Evolutionary conservation across 2,797 vertebrate species (phyloP).

Genomic region (Enteromius treurensis): DNA sequence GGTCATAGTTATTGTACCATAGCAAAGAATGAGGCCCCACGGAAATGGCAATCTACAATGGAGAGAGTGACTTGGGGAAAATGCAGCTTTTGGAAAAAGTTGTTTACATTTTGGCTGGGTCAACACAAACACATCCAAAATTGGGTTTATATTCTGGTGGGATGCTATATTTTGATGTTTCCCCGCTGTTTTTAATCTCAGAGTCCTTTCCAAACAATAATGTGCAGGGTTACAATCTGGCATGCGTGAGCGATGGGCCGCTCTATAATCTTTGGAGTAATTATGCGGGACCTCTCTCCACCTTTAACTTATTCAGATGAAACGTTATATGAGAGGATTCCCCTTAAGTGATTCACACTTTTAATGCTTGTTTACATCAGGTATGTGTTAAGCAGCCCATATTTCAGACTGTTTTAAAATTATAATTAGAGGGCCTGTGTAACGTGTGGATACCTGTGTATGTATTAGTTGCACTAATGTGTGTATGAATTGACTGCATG

Average conservation of each 20-base stretch:
- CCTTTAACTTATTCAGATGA: conserved; percentile 30
- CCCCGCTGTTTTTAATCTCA: not conserved
- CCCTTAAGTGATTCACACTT: conserved; percentile 62
- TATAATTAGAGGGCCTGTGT: conserved; percentile 28
- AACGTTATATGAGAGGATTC: conserved; percentile 51
- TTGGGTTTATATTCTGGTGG: conserved; percentile 5
- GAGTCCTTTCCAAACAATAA: conserved; percentile 11
- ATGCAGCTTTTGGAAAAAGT: conserved; percentile 7
- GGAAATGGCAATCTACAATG: conserved; percentile 27
- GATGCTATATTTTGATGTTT: conserved; percentile 20
- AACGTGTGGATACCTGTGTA: not conserved
- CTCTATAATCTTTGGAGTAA: conserved; percentile 41
- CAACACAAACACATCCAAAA: conserved; percentile 24
- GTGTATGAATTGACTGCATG: conserved; percentile 1
- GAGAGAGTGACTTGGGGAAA: conserved; percentile 10
- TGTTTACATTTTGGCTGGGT: conserved; percentile 22
- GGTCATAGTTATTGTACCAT: conserved; percentile 40
- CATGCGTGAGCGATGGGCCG: not conserved
- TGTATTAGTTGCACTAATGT: conserved; percentile 13
- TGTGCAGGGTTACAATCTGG: conserved; percentile 31
- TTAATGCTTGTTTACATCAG: conserved; percentile 61
- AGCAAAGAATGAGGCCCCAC: conserved; percentile 19
- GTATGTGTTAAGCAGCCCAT: conserved; percentile 12
- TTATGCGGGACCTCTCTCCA: conserved; percentile 23
- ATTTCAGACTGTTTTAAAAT: conserved; percentile 31